phyloP scores from a whole-genome alignment of 2,797 vertebrate species.

The Aplochiton taeniatus region DNA sequence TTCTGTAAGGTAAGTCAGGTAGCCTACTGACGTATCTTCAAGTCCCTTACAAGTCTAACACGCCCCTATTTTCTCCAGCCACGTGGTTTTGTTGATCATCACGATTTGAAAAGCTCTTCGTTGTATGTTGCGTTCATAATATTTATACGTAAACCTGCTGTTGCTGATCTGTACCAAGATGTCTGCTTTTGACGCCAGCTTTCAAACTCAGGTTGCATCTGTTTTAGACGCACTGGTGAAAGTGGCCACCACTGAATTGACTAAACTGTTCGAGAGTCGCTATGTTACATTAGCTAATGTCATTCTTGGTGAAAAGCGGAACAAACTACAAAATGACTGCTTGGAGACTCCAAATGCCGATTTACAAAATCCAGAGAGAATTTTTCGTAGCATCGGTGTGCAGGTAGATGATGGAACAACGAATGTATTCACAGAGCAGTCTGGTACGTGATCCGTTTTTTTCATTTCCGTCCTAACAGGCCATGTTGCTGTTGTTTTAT shows the following conservation, averaged over 20 bases:
- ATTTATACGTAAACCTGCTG: neutral
- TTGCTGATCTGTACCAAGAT: conserved; percentile 28
- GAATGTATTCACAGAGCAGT: neutral
- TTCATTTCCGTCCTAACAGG: no score
- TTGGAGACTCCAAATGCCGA: neutral
- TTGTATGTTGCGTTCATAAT: accelerated
- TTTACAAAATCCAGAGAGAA: neutral
- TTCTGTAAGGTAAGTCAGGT: no score
- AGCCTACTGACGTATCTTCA: no score
- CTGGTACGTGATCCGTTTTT: neutral
- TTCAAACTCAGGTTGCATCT: conserved; percentile 73
- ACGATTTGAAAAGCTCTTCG: conserved; percentile 4
- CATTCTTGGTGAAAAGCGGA: conserved; percentile 16
- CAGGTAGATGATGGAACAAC: conserved; percentile 57
- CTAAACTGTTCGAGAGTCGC: conserved; percentile 74
- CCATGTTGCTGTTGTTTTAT: no score
- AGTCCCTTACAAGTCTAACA: neutral
- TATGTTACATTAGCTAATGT: conserved; percentile 36
- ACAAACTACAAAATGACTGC: neutral
- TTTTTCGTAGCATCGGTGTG: conserved; percentile 69
- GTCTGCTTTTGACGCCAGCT: conserved; percentile 52
- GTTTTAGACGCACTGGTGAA: conserved; percentile 69
- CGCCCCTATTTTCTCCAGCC: conserved; percentile 43
- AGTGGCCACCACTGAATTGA: conserved; percentile 71
- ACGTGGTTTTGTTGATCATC: conserved; percentile 61